Conservation (phyloP, 2,113 vertebrate genomes). For the Rattus rattus region DNA sequence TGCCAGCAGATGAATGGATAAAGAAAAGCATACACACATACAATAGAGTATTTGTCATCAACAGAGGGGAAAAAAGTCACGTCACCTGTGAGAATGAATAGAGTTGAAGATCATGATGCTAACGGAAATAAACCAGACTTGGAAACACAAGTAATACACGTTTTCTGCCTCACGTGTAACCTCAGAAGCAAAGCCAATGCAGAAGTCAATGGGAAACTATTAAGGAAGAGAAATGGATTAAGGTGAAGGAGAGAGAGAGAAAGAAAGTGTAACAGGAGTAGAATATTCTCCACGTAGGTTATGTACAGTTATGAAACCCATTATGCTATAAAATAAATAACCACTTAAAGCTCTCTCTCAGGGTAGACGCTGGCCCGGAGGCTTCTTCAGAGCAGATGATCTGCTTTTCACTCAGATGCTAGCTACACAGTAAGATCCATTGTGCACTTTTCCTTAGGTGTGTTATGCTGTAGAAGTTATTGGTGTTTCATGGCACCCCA, state of each 20-base stretch:
- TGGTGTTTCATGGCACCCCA: not conserved
- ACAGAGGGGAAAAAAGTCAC: not conserved
- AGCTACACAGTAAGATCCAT: not conserved
- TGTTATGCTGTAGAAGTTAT: not conserved
- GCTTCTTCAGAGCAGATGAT: not conserved
- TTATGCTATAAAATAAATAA: not conserved
- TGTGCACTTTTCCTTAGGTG: not conserved
- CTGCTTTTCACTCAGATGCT: not conserved
- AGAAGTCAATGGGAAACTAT: too few relatives aligned
- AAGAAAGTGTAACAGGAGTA: not conserved
- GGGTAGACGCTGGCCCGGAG: not conserved
- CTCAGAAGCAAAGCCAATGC: not conserved
- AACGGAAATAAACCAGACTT: not conserved
- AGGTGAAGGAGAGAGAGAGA: not conserved
- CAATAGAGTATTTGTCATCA: not conserved
- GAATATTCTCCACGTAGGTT: too few relatives aligned
- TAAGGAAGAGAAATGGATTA: not conserved
- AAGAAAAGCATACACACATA: not conserved
- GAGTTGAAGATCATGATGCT: not conserved
- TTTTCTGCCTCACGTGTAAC: not conserved
- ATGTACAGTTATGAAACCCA: not conserved
- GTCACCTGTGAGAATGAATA: not conserved
- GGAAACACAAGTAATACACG: too few relatives aligned
- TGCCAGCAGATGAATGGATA: not conserved
- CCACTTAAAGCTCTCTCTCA: not conserved